Percentiles rank a stretch among this genome's conserved stretches.
Evolutionary conservation across 2,113 vertebrate genomes (phyloP).

Genomic region (Cyprinodon variegatus): DNA sequence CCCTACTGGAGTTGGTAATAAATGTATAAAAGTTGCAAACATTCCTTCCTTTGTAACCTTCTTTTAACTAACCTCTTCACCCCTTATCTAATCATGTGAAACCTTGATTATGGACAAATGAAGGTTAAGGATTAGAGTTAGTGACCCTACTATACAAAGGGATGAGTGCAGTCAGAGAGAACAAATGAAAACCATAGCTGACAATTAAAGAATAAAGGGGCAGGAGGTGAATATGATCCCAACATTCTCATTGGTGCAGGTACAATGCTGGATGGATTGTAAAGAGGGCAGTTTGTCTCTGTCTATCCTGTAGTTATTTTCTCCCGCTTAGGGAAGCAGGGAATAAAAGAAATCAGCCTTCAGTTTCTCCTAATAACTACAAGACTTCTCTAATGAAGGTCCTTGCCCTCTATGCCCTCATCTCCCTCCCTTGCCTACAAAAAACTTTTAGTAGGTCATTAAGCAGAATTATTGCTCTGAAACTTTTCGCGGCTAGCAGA

Average conservation of each 20-base stretch:
- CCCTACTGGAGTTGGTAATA: no score
- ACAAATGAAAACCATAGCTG: constrained; percentile 48
- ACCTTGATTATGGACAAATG: background rate
- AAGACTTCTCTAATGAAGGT: constrained; percentile 39
- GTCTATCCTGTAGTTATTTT: constrained; percentile 55
- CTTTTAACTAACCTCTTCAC: constrained; percentile 12
- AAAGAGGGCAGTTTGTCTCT: constrained; percentile 61
- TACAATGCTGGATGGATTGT: constrained; percentile 48
- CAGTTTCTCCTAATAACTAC: constrained; percentile 23
- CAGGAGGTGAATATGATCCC: constrained; percentile 26
- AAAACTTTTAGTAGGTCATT: constrained; percentile 59
- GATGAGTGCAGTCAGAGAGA: constrained; percentile 17
- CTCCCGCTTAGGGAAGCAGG: constrained; percentile 8
- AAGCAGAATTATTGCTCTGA: constrained; percentile 67
- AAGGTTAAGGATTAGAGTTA: background rate
- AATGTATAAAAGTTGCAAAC: no score
- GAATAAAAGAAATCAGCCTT: constrained; percentile 9
- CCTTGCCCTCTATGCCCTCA: constrained; percentile 1
- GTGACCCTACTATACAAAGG: constrained; percentile 17
- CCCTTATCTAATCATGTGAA: background rate
- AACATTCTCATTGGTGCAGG: constrained; percentile 42
- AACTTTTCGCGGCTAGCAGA: constrained; percentile 48
- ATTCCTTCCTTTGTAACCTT: constrained; percentile 7
- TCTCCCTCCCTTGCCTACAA: constrained; percentile 18
- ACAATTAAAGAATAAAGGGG: constrained; percentile 33